Percentiles rank a stretch among this genome's conserved stretches.
Conservation (phyloP, 2,888 invertebrate species). For the Cyclophora albipunctata region DNA sequence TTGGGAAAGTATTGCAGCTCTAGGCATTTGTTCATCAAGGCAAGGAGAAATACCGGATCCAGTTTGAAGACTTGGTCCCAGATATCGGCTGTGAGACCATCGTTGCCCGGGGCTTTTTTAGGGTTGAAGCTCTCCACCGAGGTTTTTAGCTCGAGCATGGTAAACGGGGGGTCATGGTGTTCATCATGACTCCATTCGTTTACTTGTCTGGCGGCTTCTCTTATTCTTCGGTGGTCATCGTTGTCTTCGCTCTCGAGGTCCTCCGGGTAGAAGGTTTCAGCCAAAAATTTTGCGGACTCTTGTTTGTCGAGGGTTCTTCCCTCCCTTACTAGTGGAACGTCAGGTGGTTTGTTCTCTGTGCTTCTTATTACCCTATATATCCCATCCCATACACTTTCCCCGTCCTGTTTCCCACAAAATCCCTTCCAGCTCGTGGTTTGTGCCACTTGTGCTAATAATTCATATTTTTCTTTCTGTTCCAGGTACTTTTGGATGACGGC, state of each 20-base stretch:
- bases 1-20: slow-evolving; percentile 8
- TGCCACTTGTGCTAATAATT: slow-evolving; percentile 4
- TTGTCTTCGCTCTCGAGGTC: neutral
- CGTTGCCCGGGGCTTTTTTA: slow-evolving; percentile 9
- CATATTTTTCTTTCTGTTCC: slow-evolving; percentile 11
- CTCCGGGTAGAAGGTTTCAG: neutral
- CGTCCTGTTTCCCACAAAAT: slow-evolving; percentile 10
- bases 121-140: slow-evolving; percentile 3
- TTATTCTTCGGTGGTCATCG: neutral
- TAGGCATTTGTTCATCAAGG: slow-evolving; percentile 14
- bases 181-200: neutral
- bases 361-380: slow-evolving; percentile 6
- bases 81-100: slow-evolving; percentile 8
- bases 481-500: slow-evolving; percentile 13
- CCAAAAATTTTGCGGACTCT: slow-evolving; percentile 1
- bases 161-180: slow-evolving; percentile 3
- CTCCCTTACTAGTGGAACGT: neutral
- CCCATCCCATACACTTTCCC: slow-evolving; percentile 4
- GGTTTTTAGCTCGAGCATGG: slow-evolving; percentile 1
- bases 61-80: slow-evolving; percentile 5
- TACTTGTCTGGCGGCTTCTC: neutral
- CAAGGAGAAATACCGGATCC: slow-evolving; percentile 7
- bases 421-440: slow-evolving; percentile 15
- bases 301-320: neutral
- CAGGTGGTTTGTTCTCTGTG: slow-evolving; percentile 1